phyloP scores from a whole-genome alignment of 2,797 vertebrate species.

The Enoplosus armatus region DNA sequence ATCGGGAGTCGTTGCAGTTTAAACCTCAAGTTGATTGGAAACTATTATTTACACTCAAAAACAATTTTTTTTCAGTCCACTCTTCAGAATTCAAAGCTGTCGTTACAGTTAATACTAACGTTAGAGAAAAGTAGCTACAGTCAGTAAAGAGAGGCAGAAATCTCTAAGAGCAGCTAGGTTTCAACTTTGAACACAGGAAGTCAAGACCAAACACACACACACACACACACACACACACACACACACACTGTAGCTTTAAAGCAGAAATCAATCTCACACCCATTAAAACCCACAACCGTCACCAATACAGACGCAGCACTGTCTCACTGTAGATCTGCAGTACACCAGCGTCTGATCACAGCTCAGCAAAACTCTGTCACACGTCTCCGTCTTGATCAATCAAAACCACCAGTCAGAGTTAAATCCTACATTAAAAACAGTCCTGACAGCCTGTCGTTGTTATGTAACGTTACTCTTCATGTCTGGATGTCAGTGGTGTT shows the following conservation, averaged over 20 bases:
- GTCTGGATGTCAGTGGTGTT: background rate
- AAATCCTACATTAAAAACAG: background rate
- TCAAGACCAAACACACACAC: no score
- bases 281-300: slow-evolving; percentile 7
- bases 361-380: background rate
- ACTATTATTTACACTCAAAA: no score
- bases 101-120: background rate
- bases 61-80: background rate
- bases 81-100: background rate
- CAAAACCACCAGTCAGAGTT: background rate
- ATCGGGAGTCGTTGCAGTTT: no score
- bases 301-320: no score
- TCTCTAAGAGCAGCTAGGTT: no score
- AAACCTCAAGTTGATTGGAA: no score
- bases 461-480: background rate
- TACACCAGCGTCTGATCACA: background rate
- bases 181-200: background rate
- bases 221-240: no score
- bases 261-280: slow-evolving; percentile 3
- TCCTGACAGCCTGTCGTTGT: background rate
- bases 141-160: background rate
- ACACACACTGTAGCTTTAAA: background rate
- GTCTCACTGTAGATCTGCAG: background rate
- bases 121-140: background rate
- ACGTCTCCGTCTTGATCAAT: background rate